These are phyloP conservation scores for Danio aesculapii DNA, from an alignment of 2,797 vertebrate genomes.

Conservation along the genomic window DNA sequence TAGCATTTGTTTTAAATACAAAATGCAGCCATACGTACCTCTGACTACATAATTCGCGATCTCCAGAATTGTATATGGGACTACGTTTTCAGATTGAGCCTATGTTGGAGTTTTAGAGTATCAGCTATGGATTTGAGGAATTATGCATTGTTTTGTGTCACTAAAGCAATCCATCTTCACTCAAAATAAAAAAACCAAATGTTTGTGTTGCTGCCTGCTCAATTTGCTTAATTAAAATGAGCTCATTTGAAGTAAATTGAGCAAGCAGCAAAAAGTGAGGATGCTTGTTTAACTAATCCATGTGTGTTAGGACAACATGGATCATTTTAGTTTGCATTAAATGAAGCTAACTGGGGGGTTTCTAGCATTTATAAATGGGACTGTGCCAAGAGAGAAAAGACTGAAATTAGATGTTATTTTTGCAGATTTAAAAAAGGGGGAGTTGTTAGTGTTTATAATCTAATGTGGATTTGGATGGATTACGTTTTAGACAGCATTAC, in stretches of 20 bases:
- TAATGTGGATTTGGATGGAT: neutral
- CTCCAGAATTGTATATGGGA: too few species aligned
- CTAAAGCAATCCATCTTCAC: neutral
- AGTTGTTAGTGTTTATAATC: neutral
- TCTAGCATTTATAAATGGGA: neutral
- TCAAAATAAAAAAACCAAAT: neutral
- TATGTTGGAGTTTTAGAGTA: too few species aligned
- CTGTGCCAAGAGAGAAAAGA: neutral
- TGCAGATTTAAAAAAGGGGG: neutral
- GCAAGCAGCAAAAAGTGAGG: neutral
- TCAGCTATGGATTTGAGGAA: neutral
- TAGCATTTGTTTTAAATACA: too few species aligned
- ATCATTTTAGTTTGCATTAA: neutral
- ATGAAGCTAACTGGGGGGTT: neutral
- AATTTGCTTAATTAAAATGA: neutral
- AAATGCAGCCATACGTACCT: too few species aligned
- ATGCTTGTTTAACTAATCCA: neutral
- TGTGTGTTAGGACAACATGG: neutral
- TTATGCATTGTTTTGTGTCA: neutral
- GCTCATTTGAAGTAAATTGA: conserved; percentile 1
- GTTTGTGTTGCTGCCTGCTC: neutral
- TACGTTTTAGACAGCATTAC: neutral
- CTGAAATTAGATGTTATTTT: conserved; percentile 4
- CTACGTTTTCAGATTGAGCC: too few species aligned
- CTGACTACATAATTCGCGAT: too few species aligned